phyloP scores from a whole-genome alignment of 2,113 vertebrate species.

The Corythaixoides concolor region DNA sequence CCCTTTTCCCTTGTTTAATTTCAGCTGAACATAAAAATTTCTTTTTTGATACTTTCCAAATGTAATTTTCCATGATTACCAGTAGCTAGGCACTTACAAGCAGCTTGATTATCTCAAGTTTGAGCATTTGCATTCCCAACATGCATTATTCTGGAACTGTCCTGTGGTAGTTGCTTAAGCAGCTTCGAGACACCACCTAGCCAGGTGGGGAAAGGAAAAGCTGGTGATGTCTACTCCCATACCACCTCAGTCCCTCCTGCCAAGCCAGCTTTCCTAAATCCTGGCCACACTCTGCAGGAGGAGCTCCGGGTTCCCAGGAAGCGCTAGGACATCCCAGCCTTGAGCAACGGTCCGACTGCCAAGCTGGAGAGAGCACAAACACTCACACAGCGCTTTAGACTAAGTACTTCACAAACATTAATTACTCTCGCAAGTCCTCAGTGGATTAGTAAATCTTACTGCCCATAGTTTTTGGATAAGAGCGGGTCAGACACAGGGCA shows the following conservation, averaged over 20 bases:
- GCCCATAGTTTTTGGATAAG: not conserved
- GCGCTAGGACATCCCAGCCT: not conserved
- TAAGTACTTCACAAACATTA: not conserved
- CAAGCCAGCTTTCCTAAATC: not conserved
- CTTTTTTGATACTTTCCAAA: not conserved
- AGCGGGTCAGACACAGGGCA: not conserved
- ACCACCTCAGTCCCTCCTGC: not conserved
- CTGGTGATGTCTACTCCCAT: not conserved
- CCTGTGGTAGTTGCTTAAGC: not conserved
- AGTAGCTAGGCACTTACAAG: not conserved
- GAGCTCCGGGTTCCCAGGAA: not conserved
- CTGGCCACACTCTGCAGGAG: fast-evolving
- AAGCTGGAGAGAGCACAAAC: not conserved
- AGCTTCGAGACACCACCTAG: not conserved
- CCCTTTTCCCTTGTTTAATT: not conserved
- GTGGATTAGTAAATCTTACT: not conserved
- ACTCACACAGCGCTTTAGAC: not conserved
- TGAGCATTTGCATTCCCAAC: not conserved
- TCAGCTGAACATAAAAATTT: not conserved
- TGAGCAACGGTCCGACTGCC: not conserved
- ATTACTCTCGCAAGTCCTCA: not conserved
- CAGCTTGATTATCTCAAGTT: not conserved
- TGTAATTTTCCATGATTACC: not conserved
- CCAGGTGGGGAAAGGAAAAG: not conserved
- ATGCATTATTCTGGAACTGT: not conserved